These are phyloP conservation scores for Bombus waltoni DNA, from an alignment of 1,140 invertebrate species.

Conservation along the genomic window DNA sequence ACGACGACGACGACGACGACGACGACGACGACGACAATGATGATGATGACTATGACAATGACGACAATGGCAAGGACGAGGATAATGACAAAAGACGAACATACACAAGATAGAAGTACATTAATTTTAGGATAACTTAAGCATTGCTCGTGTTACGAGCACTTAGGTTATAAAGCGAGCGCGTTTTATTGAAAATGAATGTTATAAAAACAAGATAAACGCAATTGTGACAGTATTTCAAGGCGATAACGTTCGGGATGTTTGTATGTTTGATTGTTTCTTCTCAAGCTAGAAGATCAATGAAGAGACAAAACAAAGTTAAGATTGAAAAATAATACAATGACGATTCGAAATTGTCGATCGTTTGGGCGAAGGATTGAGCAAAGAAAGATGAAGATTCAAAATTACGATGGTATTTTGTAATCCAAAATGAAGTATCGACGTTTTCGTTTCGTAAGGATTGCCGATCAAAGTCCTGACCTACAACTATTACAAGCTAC, in stretches of 20 bases:
- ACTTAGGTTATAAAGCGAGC: not conserved
- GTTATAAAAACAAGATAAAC: not conserved
- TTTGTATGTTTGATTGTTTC: not conserved
- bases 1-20: conserved; percentile 31
- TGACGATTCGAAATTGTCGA: not conserved
- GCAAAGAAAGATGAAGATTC: not conserved
- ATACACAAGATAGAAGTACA: not conserved
- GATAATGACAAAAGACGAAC: not conserved
- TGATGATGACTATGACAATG: not conserved
- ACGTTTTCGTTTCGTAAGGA: not conserved
- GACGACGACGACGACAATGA: not conserved
- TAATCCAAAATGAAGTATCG: not conserved
- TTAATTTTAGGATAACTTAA: conserved; percentile 17
- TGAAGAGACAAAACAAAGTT: not conserved
- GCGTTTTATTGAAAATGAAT: not conserved
- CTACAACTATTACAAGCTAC: conserved; percentile 23
- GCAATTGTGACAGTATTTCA: not conserved
- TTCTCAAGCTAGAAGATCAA: not conserved
- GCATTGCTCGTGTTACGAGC: not conserved
- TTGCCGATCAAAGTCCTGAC: conserved; percentile 12
- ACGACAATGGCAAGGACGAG: not conserved
- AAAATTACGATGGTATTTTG: not conserved
- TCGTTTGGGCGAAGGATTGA: not conserved
- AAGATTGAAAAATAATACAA: not conserved
- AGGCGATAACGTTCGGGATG: not conserved